Percentiles rank a stretch among this genome's conserved stretches.
Conservation (phyloP, 2,888 invertebrate species). For the Microplitis deprimator region DNA sequence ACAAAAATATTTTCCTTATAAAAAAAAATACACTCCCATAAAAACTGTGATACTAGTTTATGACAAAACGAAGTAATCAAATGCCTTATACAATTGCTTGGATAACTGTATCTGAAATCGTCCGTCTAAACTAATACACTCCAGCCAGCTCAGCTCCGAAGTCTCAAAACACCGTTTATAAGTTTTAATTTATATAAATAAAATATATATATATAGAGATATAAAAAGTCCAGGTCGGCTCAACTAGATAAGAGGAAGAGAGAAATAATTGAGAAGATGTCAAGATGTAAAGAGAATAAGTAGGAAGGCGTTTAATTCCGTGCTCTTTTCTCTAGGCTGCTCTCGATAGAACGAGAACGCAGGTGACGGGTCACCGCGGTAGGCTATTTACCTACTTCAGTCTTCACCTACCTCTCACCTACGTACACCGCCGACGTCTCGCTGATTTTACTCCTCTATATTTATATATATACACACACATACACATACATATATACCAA, state of each 20-base stretch:
- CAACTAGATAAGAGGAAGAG: constrained; percentile 5
- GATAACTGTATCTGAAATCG: neutral
- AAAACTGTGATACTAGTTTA: too few relatives aligned
- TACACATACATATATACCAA: neutral
- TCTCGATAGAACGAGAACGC: constrained; percentile 71
- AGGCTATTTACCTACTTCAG: constrained; percentile 71
- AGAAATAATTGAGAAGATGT: constrained; percentile 8
- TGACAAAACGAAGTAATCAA: neutral
- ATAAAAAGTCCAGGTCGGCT: neutral
- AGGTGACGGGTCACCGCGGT: constrained; percentile 70
- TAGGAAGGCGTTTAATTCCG: constrained; percentile 47
- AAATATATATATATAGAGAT: neutral
- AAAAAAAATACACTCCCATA: too few relatives aligned
- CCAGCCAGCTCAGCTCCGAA: neutral
- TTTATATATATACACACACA: neutral
- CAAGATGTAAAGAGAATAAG: neutral
- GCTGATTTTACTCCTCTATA: constrained; percentile 32
- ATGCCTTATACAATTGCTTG: neutral
- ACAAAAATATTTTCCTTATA: too few relatives aligned
- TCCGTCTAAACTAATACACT: neutral
- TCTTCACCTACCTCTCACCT: constrained; percentile 67
- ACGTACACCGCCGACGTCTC: constrained; percentile 48
- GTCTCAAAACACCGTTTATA: neutral
- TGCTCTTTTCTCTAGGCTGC: constrained; percentile 62
- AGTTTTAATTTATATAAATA: constrained; percentile 9